These are phyloP conservation scores for Psittacula echo DNA, from an alignment of 2,797 vertebrate species.

Conservation along the genomic window DNA sequence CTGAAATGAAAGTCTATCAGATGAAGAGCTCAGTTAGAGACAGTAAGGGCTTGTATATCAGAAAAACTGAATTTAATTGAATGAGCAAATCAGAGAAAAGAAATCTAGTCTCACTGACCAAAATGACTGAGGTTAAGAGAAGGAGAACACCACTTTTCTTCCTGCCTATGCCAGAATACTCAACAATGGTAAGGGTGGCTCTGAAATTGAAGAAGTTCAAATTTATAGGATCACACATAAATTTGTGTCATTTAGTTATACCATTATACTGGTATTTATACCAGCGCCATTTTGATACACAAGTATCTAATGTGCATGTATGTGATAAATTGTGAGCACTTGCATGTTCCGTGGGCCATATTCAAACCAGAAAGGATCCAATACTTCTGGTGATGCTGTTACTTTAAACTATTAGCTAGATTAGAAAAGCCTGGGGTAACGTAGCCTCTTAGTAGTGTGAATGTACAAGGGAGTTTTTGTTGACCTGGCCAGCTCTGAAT, in stretches of 20 bases:
- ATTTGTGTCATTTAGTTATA: not conserved
- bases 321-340: not conserved
- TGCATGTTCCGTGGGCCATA: not conserved
- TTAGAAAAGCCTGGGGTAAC: not conserved
- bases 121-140: not conserved
- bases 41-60: not conserved
- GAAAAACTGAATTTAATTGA: slow-evolving; percentile 4
- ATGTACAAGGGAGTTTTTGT: not conserved
- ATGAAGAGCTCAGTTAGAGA: not conserved
- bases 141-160: not conserved
- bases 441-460: not conserved
- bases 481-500: not conserved
- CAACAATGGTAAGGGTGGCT: not conserved
- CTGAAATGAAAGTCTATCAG: not conserved
- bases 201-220: not conserved
- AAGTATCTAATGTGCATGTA: not conserved
- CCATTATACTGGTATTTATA: not conserved
- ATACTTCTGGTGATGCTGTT: not conserved
- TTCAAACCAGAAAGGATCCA: not conserved
- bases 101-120: not conserved
- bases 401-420: not conserved
- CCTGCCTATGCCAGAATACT: not conserved
- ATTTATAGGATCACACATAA: not conserved
- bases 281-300: not conserved
- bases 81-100: not conserved